Evolutionary conservation across 2,113 vertebrate genomes (phyloP).

Genomic region (Eira barbara): DNA sequence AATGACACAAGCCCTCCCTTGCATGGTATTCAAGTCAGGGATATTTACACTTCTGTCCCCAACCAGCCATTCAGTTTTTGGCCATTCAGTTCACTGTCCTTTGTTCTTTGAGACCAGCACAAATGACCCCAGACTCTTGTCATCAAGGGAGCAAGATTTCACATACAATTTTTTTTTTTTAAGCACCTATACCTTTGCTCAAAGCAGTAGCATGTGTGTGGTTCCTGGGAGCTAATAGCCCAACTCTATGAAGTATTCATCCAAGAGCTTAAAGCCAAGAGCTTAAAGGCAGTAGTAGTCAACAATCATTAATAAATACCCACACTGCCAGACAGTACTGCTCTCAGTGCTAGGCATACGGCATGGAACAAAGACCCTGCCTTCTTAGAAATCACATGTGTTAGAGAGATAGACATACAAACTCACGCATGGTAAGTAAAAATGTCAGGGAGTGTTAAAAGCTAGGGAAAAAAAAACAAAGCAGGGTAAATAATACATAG

Average conservation of each 20-base stretch:
- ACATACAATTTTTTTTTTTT: background rate
- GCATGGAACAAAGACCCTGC: background rate
- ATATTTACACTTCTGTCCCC: background rate
- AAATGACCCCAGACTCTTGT: background rate
- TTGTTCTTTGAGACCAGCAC: background rate
- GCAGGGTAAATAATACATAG: background rate
- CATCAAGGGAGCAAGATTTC: background rate
- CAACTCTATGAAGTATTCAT: background rate
- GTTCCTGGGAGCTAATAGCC: background rate
- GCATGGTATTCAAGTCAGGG: background rate
- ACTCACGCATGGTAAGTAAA: background rate
- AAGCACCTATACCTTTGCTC: background rate
- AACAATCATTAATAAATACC: background rate
- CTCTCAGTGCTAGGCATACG: background rate
- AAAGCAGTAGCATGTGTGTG: background rate
- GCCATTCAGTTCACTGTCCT: background rate
- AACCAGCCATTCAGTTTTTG: background rate
- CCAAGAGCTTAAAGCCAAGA: background rate
- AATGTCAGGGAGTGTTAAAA: background rate
- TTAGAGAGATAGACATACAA: background rate
- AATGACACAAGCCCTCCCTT: background rate
- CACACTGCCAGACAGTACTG: background rate
- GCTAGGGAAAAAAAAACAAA: background rate
- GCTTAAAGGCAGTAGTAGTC: background rate
- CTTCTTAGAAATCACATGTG: background rate